Conservation (phyloP, 2,888 invertebrate genomes). For the Periphyllus acericola region DNA sequence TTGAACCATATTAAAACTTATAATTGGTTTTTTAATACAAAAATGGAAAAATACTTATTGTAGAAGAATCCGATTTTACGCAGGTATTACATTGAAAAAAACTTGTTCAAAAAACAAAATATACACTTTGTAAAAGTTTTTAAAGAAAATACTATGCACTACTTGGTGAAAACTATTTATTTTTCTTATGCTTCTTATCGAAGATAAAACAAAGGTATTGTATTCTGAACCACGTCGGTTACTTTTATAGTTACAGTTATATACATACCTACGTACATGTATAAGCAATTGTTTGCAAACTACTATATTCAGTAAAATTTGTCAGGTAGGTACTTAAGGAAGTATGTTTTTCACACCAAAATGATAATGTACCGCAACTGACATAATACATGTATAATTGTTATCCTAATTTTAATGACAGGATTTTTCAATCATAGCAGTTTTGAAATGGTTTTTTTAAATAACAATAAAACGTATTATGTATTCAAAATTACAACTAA, state of each 20-base stretch:
- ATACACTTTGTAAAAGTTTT: conserved; percentile 18
- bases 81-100: conserved; percentile 5
- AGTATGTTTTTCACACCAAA: not conserved
- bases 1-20: conserved; percentile 11
- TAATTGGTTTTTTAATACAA: conserved; percentile 38
- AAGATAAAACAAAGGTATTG: conserved; percentile 47
- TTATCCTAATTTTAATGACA: not conserved
- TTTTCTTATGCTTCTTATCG: conserved; percentile 29
- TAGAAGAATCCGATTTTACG: conserved; percentile 14
- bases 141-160: conserved; percentile 20
- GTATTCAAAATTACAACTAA: too few relatives aligned
- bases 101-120: conserved; percentile 15
- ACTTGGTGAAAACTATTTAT: not conserved
- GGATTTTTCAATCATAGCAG: not conserved
- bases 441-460: not conserved
- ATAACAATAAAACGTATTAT: too few relatives aligned
- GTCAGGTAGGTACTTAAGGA: not conserved
- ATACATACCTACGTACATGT: not conserved
- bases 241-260: not conserved
- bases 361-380: not conserved
- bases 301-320: conserved; percentile 4
- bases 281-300: conserved; percentile 13
- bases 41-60: conserved; percentile 5
- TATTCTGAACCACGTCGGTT: conserved; percentile 43
- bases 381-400: not conserved